Evolutionary conservation across 2,113 vertebrate species (phyloP).

Genomic region (Mirounga angustirostris): DNA sequence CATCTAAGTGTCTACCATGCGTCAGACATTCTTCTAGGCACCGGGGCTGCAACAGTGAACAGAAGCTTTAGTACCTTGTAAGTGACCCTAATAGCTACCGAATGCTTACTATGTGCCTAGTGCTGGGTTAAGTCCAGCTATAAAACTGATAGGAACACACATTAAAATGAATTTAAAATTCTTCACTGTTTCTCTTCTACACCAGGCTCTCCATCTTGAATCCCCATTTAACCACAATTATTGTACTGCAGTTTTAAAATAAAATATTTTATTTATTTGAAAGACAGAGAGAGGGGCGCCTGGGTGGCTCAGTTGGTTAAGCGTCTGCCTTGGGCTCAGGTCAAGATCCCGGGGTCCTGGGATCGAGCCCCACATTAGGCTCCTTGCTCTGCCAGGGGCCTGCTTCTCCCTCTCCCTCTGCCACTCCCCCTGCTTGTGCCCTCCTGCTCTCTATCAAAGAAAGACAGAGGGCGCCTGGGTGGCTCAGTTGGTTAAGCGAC

Average conservation of each 20-base stretch:
- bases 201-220: neutral
- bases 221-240: neutral
- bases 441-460: too few species aligned
- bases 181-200: neutral
- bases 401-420: too few species aligned
- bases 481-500: too few species aligned
- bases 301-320: too few species aligned
- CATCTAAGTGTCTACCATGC: neutral
- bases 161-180: neutral
- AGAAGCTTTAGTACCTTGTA: neutral
- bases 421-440: too few species aligned
- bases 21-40: neutral
- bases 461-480: too few species aligned
- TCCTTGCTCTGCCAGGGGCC: too few species aligned
- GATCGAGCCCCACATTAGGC: too few species aligned
- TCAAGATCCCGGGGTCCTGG: too few species aligned
- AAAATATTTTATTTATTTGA: neutral
- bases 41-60: neutral
- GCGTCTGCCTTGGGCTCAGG: too few species aligned
- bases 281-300: too few species aligned
- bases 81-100: neutral
- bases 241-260: neutral
- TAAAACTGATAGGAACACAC: neutral
- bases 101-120: neutral
- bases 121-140: neutral